Conservation (phyloP, 2,888 invertebrate species). For the Trachelus troglodyta region DNA sequence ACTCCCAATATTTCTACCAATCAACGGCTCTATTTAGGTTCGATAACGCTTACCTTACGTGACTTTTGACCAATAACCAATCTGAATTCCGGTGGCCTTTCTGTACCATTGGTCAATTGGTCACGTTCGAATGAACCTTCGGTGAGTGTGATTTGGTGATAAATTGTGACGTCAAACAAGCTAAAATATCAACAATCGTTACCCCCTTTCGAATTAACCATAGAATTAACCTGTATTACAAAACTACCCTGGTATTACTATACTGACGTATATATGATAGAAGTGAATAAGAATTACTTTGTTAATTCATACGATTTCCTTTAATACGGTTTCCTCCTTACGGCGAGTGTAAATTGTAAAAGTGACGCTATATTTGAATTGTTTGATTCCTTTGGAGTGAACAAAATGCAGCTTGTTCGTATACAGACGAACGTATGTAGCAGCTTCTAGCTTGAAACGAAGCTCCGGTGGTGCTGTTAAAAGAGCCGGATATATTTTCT, state of each 20-base stretch:
- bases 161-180: background rate
- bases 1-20: background rate
- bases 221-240: background rate
- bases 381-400: background rate
- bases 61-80: background rate
- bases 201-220: background rate
- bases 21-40: background rate
- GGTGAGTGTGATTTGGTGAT: background rate
- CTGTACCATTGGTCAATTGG: background rate
- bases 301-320: background rate
- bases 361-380: background rate
- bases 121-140: background rate
- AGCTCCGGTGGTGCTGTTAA: background rate
- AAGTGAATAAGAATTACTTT: background rate
- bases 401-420: background rate
- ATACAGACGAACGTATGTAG: background rate
- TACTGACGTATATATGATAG: no score
- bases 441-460: background rate
- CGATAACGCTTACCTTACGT: background rate
- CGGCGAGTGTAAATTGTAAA: background rate
- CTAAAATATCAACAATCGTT: background rate
- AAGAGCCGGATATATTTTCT: background rate
- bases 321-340: background rate
- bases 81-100: background rate
- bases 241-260: background rate